These are phyloP conservation scores for Copidosoma floridanum DNA, from an alignment of 1,140 invertebrate species.

Conservation along the genomic window DNA sequence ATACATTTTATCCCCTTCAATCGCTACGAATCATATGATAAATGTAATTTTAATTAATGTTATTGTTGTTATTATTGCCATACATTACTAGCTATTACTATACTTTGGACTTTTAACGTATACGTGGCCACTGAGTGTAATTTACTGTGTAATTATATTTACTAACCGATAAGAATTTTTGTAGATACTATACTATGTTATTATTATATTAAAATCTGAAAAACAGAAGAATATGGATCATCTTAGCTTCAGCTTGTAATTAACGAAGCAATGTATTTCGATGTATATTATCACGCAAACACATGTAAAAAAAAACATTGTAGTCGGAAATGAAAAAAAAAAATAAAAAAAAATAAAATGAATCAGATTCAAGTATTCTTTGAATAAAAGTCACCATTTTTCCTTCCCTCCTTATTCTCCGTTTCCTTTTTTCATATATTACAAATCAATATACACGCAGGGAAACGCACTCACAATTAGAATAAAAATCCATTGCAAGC, in stretches of 20 bases:
- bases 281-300: conserved; percentile 16
- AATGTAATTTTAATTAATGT: too few species aligned
- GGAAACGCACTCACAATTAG: too few species aligned
- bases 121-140: conserved; percentile 10
- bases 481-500: too few species aligned
- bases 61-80: too few species aligned
- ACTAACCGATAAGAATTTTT: conserved; percentile 12
- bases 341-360: background rate
- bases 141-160: conserved; percentile 15
- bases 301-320: background rate
- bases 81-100: background rate
- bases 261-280: conserved; percentile 14
- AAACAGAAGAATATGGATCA: too few species aligned
- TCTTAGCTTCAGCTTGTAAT: too few species aligned
- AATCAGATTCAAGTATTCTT: conserved; percentile 12
- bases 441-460: too few species aligned
- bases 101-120: conserved; percentile 2
- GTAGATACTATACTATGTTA: conserved; percentile 9
- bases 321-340: conserved; percentile 10
- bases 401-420: background rate
- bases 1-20: too few species aligned
- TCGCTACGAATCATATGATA: too few species aligned
- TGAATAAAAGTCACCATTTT: background rate
- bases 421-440: too few species aligned
- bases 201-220: background rate